Conservation (phyloP, 1,140 invertebrate genomes). For the Arctopsyche grandis region DNA sequence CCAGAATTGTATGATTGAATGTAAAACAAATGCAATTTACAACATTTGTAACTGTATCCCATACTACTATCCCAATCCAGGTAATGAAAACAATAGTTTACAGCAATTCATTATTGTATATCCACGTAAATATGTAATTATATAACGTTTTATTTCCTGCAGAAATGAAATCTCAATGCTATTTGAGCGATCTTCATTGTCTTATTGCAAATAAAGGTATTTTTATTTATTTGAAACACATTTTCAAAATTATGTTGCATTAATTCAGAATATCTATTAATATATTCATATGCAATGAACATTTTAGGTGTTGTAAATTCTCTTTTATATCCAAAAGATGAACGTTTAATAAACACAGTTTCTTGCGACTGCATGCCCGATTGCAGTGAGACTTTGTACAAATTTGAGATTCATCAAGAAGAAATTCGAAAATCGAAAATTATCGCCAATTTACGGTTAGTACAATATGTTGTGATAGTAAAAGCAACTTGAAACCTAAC, state of each 20-base stretch:
- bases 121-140: not conserved
- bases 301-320: constrained; percentile 17
- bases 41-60: constrained; percentile 27
- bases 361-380: constrained; percentile 30
- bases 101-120: not conserved
- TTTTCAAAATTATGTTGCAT: not conserved
- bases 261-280: not conserved
- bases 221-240: not conserved
- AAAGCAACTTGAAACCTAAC: too few relatives aligned
- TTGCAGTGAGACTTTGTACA: not conserved
- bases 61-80: constrained; percentile 27
- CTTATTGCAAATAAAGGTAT: constrained; percentile 24
- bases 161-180: not conserved
- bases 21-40: constrained; percentile 16
- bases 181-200: constrained; percentile 13
- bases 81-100: not conserved
- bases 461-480: too few relatives aligned
- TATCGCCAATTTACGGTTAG: not conserved
- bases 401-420: not conserved
- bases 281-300: not conserved
- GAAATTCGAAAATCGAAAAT: constrained; percentile 1
- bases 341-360: not conserved
- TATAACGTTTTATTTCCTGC: not conserved
- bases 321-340: not conserved
- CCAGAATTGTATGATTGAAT: constrained; percentile 28